Evolutionary conservation across 92 coral and sea anemone species (phyloP), one percentile per base, ranked within the genome.

Genomic region (Siderastrea radians): DNA sequence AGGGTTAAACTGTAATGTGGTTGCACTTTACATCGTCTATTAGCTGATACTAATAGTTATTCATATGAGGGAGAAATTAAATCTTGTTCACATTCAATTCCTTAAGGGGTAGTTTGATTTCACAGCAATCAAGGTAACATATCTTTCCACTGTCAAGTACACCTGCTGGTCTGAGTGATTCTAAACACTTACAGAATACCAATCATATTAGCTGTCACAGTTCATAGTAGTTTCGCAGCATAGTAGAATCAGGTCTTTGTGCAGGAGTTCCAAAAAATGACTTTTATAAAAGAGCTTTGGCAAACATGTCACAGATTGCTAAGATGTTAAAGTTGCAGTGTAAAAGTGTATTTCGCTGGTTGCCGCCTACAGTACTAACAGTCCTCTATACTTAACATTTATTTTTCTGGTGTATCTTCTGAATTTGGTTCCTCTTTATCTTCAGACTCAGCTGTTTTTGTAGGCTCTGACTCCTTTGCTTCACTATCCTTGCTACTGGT

Each of bases 381-480:
- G 62, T 50, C 49, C 59, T 65, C 19, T 46, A n/a, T 51, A 4
- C 47, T 15, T 8, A 75, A 19, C 51, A 57, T 77, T 44, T 62
- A 86, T 43, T 78, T 81, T 57, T 78, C 84, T 3, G 68, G 78
- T 8, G 71, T 45, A 70, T 47, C 70, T 50, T 62, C 54, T 51
- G 78, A 44, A 14, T 50, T 67, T 60, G 73, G 82, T 49, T 62
- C 71, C 45, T 58, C 71, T 79, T 72, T 84, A 43, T 82, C 87
- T 26, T 94, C 71, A 5, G 79, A 45, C 8, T 51, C 65, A 12
- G 65, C 61, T 67, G 58, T 26, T 80, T 66, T 79, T 51, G 72
- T 75, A 16, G 88, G 68, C 45, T 93, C 92, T 60, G 86, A 70
- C 51, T 68, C 90, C 1, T 89, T 60, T 44, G 84, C 7, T 44